Evolutionary conservation across 2,888 invertebrate genomes (phyloP).

Genomic region (Sericinus montela): DNA sequence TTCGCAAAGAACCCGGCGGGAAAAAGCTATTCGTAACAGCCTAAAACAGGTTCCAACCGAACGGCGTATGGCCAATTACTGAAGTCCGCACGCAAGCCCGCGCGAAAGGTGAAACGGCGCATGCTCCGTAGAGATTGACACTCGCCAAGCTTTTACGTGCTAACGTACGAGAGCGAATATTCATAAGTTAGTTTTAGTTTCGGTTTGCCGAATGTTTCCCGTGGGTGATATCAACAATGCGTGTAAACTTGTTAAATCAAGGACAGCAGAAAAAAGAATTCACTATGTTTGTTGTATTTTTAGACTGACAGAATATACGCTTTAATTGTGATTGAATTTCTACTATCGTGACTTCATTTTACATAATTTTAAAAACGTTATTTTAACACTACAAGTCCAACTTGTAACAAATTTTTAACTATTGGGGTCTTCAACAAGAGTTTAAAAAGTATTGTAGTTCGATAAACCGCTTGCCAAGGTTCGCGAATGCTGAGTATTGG

Average conservation of each 20-base stretch:
- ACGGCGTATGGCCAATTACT: constrained; percentile 70
- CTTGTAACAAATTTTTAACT: too few relatives aligned
- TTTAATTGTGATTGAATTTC: too few relatives aligned
- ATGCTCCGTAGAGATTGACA: constrained; percentile 63
- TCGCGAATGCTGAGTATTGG: too few relatives aligned
- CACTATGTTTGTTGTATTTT: too few relatives aligned
- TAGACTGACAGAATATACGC: too few relatives aligned
- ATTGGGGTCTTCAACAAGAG: too few relatives aligned
- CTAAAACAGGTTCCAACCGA: constrained; percentile 34
- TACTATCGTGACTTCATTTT: too few relatives aligned
- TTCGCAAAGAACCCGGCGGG: constrained; percentile 31
- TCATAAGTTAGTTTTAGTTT: constrained; percentile 71
- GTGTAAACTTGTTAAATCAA: constrained; percentile 32
- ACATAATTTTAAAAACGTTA: too few relatives aligned
- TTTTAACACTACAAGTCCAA: too few relatives aligned
- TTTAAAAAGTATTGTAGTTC: too few relatives aligned
- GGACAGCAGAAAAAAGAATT: neutral
- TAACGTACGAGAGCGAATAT: constrained; percentile 51
- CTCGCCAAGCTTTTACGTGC: constrained; percentile 45
- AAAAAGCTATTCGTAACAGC: constrained; percentile 28
- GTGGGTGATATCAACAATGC: constrained; percentile 27
- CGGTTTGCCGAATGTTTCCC: constrained; percentile 54
- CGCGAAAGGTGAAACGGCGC: constrained; percentile 49
- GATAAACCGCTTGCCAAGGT: too few relatives aligned
- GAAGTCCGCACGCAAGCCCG: constrained; percentile 52